A percentile compares a stretch with the other conserved stretches of the same genome.
Evolutionary conservation across 2,797 vertebrate genomes (phyloP).

Genomic region (Megaceryle alcyon): DNA sequence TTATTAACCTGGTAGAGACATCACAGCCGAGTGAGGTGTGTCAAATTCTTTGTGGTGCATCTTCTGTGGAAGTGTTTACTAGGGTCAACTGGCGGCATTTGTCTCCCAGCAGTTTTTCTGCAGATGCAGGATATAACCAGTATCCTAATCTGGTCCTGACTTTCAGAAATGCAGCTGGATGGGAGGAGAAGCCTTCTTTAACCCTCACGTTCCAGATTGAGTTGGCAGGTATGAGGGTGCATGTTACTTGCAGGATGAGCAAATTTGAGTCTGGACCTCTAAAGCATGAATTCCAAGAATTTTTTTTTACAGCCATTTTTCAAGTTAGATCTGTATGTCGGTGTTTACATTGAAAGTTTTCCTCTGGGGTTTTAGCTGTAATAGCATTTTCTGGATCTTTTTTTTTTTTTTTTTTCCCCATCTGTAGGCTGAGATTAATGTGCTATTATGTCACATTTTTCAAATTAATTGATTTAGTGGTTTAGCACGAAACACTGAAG

Average conservation of each 20-base stretch:
- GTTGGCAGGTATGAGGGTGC: background rate
- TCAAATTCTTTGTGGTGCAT: background rate
- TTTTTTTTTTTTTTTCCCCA: background rate
- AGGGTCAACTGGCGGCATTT: background rate
- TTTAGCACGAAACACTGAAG: background rate
- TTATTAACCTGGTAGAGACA: background rate
- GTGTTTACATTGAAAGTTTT: conserved; percentile 3
- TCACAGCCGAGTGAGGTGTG: background rate
- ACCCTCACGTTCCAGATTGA: background rate
- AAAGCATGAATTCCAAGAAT: background rate
- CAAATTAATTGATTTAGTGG: conserved; percentile 16
- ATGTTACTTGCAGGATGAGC: background rate
- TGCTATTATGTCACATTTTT: conserved; percentile 25
- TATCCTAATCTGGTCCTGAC: background rate
- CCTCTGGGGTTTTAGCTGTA: background rate
- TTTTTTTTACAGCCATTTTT: background rate
- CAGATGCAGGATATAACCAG: background rate
- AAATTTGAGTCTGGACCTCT: background rate
- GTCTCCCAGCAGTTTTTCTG: background rate
- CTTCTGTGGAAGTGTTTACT: background rate
- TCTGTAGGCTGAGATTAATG: conserved; percentile 28
- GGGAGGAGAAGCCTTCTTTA: background rate
- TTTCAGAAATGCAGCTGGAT: background rate
- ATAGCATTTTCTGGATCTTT: background rate
- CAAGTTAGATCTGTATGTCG: background rate